These are phyloP conservation scores for Pedetes capensis DNA, from an alignment of 2,113 vertebrate genomes.

Conservation along the genomic window DNA sequence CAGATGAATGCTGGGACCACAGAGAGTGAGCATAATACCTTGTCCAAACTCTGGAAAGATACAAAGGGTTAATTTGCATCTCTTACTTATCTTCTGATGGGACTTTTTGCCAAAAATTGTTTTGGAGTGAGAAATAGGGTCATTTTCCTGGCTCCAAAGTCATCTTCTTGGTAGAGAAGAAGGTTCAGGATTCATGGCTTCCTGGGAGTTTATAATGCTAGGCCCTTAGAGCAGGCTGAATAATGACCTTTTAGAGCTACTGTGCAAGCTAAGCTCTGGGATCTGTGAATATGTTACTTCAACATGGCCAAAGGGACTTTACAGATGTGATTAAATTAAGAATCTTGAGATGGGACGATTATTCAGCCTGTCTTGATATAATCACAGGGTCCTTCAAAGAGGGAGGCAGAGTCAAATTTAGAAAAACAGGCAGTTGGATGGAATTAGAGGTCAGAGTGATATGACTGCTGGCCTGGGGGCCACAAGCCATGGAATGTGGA, in stretches of 20 bases:
- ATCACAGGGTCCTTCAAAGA: neutral
- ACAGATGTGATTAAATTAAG: neutral
- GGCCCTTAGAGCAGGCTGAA: neutral
- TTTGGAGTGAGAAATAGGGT: neutral
- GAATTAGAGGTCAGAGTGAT: neutral
- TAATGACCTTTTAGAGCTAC: too few species aligned
- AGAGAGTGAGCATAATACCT: neutral
- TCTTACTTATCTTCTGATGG: neutral
- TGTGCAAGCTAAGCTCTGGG: fast-evolving
- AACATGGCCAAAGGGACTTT: neutral
- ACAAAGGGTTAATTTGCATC: neutral
- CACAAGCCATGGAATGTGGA: neutral
- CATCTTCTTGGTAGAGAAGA: neutral
- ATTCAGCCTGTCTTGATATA: neutral
- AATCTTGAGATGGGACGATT: neutral
- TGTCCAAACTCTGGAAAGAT: neutral
- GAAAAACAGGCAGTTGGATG: neutral
- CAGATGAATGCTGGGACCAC: neutral
- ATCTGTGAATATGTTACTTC: neutral
- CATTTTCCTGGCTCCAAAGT: neutral
- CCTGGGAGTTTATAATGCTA: neutral
- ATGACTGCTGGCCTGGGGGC: neutral
- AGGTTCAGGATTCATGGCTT: neutral
- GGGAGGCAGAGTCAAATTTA: neutral
- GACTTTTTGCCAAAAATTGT: neutral